phyloP scores from a whole-genome alignment of 2,888 invertebrate genomes.

The Drosophila algonquin region DNA sequence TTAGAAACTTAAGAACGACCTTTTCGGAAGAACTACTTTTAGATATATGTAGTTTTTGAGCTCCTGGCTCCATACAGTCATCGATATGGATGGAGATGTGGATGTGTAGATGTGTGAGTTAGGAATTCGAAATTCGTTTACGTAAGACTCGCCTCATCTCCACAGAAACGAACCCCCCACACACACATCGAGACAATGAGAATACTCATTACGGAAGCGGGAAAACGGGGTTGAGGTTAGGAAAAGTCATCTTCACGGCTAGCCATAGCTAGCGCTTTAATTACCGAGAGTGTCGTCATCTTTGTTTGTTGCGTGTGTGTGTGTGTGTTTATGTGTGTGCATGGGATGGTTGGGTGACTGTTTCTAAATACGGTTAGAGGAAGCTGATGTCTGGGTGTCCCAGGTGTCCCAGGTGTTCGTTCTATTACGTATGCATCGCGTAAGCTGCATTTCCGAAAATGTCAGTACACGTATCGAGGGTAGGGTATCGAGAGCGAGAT shows the following conservation, averaged over 20 bases:
- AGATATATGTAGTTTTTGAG: conserved; percentile 35
- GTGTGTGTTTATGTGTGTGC: neutral
- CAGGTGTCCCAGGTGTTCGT: conserved; percentile 43
- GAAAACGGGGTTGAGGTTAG: conserved; percentile 19
- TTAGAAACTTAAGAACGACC: too few relatives aligned
- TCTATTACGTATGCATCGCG: conserved; percentile 49
- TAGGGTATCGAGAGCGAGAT: conserved; percentile 1
- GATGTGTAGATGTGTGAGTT: conserved; percentile 23
- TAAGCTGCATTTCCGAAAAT: conserved; percentile 39
- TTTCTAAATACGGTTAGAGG: conserved; percentile 26
- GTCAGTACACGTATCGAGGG: conserved; percentile 37
- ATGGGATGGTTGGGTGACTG: conserved; percentile 24
- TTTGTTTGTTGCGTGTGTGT: neutral
- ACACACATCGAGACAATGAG: neutral
- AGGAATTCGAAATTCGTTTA: conserved; percentile 66
- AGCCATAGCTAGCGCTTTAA: conserved; percentile 39
- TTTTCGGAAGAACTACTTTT: too few relatives aligned
- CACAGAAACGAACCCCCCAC: neutral
- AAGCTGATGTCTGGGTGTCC: conserved; percentile 25
- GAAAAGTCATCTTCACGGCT: conserved; percentile 29
- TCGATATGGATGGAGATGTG: conserved; percentile 26
- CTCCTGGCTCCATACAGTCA: conserved; percentile 42
- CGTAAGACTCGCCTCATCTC: conserved; percentile 55
- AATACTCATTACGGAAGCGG: conserved; percentile 33
- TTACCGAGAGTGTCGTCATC: conserved; percentile 62